A percentile compares a stretch with the other conserved stretches of the same genome.
These are phyloP conservation scores for Channa argus DNA, from an alignment of 2,113 vertebrate genomes.

Conservation along the genomic window DNA sequence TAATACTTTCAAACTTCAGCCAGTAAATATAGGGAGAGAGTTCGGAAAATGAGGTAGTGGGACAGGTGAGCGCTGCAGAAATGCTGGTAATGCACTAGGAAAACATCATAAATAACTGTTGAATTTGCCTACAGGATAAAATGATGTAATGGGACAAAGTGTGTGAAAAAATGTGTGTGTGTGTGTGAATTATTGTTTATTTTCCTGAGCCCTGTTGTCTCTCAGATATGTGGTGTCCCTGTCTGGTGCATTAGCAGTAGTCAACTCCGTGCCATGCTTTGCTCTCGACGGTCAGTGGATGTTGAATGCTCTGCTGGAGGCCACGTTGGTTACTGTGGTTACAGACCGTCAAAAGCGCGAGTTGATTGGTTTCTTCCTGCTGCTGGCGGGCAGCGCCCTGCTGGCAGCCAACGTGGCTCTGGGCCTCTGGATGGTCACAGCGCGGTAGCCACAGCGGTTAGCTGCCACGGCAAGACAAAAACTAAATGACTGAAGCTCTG, in stretches of 20 bases:
- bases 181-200: not conserved
- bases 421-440: slow-evolving; percentile 98
- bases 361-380: slow-evolving; percentile 94
- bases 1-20: too few species aligned
- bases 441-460: slow-evolving; percentile 82
- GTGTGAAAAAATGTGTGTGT: not conserved
- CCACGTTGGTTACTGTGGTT: slow-evolving; percentile 89
- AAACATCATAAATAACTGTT: too few species aligned
- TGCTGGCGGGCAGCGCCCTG: slow-evolving; percentile 93
- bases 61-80: too few species aligned
- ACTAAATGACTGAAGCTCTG: not conserved
- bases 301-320: slow-evolving; percentile 95
- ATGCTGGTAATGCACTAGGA: too few species aligned
- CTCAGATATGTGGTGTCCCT: slow-evolving; percentile 94
- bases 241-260: slow-evolving; percentile 95
- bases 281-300: slow-evolving; percentile 99
- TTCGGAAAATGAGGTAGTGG: too few species aligned
- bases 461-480: not conserved
- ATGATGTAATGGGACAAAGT: too few species aligned
- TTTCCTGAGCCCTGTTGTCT: slow-evolving; percentile 54
- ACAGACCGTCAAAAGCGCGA: slow-evolving; percentile 91
- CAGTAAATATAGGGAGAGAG: too few species aligned
- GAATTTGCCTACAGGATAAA: too few species aligned
- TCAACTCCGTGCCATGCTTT: slow-evolving; percentile 98
- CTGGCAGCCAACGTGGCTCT: slow-evolving; percentile 96